A percentile compares a stretch with the other conserved stretches of the same genome.
Conservation (phyloP, 2,113 vertebrate genomes). For the Donacobius atricapilla region DNA sequence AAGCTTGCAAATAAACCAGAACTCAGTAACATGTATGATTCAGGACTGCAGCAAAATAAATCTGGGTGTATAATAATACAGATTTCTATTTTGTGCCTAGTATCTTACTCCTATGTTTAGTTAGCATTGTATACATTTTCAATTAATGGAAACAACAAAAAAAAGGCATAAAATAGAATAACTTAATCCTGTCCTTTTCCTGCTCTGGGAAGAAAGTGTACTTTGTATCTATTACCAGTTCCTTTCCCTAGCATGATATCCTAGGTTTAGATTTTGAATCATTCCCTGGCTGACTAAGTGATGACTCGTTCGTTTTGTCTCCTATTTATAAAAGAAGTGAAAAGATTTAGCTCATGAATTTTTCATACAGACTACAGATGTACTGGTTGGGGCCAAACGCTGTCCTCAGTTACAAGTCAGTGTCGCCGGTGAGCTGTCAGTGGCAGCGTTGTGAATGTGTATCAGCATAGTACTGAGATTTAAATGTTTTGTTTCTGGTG, state of each 20-base stretch:
- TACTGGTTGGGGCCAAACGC: background rate
- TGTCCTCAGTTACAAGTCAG: background rate
- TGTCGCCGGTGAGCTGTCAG: background rate
- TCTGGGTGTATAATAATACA: background rate
- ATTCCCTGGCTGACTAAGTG: background rate
- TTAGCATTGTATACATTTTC: background rate
- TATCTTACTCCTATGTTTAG: background rate
- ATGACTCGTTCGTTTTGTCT: background rate
- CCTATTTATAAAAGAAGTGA: constrained; percentile 8
- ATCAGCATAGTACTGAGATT: background rate
- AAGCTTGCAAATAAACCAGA: background rate
- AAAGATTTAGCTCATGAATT: constrained; percentile 26
- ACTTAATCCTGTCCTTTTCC: background rate
- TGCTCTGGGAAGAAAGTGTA: background rate
- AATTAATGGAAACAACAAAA: background rate
- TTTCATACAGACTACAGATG: background rate
- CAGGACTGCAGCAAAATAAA: background rate
- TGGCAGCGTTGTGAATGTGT: background rate
- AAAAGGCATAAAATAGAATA: background rate
- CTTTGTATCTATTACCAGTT: background rate
- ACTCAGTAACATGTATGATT: background rate
- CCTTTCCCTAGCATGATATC: background rate
- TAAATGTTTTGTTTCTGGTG: constrained; percentile 5
- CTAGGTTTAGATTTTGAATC: constrained; percentile 2
- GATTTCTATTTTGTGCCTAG: background rate